Percentiles rank a stretch among this genome's conserved stretches.
Evolutionary conservation across 2,888 invertebrate species (phyloP).

Genomic region (Reticulitermes lucifugus): DNA sequence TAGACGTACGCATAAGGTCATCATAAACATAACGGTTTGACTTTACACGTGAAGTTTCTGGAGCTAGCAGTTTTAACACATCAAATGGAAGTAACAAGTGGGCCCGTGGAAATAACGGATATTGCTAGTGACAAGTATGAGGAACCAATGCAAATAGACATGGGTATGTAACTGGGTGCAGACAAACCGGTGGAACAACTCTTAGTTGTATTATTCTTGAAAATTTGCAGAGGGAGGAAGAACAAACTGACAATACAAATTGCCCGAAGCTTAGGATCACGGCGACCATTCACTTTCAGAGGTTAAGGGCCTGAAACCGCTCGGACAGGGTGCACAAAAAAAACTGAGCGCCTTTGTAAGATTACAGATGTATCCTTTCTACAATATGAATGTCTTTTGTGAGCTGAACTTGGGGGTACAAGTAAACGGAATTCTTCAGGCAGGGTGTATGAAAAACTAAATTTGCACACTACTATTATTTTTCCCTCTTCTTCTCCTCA

Average conservation of each 20-base stretch:
- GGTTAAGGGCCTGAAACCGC: not conserved
- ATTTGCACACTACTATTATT: too few species aligned
- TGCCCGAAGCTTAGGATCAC: too few species aligned
- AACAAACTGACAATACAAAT: not conserved
- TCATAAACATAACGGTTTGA: not conserved
- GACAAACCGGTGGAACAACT: not conserved
- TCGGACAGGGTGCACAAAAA: not conserved
- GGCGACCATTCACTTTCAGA: not conserved
- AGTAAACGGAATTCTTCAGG: too few species aligned
- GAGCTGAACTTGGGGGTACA: too few species aligned
- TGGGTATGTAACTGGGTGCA: not conserved
- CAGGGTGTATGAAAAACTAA: too few species aligned
- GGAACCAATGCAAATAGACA: not conserved
- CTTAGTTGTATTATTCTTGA: not conserved
- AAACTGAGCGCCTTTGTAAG: too few species aligned
- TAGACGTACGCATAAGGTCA: too few species aligned
- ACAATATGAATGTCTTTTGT: too few species aligned
- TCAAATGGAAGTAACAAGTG: not conserved
- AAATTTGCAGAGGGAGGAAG: not conserved
- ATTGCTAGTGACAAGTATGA: not conserved
- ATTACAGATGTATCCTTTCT: too few species aligned
- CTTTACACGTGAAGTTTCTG: not conserved
- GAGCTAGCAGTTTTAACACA: not conserved
- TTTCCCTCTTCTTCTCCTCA: too few species aligned
- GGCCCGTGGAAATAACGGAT: not conserved